Evolutionary conservation across 2,113 vertebrate genomes (phyloP).

Genomic region (Hepsetus odoe): DNA sequence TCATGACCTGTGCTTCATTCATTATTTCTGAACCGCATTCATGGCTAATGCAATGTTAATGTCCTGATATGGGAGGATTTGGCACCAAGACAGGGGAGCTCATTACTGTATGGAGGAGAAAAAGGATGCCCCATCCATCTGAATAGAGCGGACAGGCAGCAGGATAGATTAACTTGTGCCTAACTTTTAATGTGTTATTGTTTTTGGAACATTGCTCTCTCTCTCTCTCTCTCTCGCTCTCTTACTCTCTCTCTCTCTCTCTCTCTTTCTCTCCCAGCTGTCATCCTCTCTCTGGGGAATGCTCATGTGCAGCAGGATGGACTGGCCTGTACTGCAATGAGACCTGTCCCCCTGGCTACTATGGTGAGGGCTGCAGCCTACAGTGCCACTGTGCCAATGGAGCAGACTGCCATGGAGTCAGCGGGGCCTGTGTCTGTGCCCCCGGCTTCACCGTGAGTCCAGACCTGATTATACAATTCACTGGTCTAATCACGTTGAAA

Average conservation of each 20-base stretch:
- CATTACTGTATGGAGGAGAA: slow-evolving; percentile 70
- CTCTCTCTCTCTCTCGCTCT: background rate
- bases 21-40: slow-evolving; percentile 73
- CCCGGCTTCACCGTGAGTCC: slow-evolving; percentile 88
- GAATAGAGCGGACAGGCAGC: slow-evolving; percentile 54
- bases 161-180: slow-evolving; percentile 57
- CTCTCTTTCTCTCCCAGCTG: slow-evolving; percentile 77
- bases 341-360: slow-evolving; percentile 86
- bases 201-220: background rate
- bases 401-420: slow-evolving; percentile 89
- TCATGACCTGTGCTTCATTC: slow-evolving; percentile 74
- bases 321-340: slow-evolving; percentile 94
- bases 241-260: slow-evolving; percentile 42
- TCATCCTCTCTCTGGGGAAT: slow-evolving; percentile 95
- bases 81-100: slow-evolving; percentile 60
- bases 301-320: slow-evolving; percentile 91
- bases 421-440: slow-evolving; percentile 86
- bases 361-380: slow-evolving; percentile 85
- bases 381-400: slow-evolving; percentile 89
- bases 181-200: slow-evolving; percentile 2
- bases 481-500: slow-evolving; percentile 4
- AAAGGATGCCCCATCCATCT: slow-evolving; percentile 66
- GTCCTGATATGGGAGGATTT: slow-evolving; percentile 66
- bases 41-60: slow-evolving; percentile 76
- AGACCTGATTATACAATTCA: background rate